phyloP scores from a whole-genome alignment of 2,888 invertebrate species.

The Dascillus cervinus region DNA sequence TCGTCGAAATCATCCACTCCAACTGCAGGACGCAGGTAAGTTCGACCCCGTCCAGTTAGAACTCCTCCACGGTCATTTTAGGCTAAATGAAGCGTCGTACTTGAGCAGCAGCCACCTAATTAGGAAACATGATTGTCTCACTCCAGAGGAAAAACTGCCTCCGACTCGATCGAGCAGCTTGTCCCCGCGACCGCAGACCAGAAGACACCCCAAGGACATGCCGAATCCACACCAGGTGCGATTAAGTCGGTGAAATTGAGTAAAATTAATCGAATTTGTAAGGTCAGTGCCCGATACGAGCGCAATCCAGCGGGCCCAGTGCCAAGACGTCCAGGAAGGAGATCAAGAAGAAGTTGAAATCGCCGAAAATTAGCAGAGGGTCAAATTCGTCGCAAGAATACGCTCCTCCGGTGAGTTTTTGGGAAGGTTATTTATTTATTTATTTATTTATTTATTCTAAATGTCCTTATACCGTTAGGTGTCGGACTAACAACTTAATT shows the following conservation, averaged over 20 bases:
- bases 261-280: constrained; percentile 8
- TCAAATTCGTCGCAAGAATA: too few species aligned
- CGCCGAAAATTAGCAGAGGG: too few species aligned
- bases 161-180: constrained; percentile 11
- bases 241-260: neutral
- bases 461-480: too few species aligned
- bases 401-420: too few species aligned
- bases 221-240: constrained; percentile 3
- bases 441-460: too few species aligned
- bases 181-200: constrained; percentile 16
- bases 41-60: too few species aligned
- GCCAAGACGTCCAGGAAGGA: neutral
- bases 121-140: neutral
- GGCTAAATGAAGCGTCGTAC: too few species aligned
- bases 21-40: neutral
- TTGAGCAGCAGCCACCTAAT: too few species aligned
- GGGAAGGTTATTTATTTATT: too few species aligned
- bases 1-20: neutral
- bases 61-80: too few species aligned
- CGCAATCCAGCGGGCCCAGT: constrained; percentile 7
- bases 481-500: too few species aligned
- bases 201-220: constrained; percentile 16
- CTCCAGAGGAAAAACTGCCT: neutral
- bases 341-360: constrained; percentile 4
- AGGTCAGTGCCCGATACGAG: constrained; percentile 10